phyloP scores from a whole-genome alignment of 2,797 vertebrate species.

The Anguilla megastoma region DNA sequence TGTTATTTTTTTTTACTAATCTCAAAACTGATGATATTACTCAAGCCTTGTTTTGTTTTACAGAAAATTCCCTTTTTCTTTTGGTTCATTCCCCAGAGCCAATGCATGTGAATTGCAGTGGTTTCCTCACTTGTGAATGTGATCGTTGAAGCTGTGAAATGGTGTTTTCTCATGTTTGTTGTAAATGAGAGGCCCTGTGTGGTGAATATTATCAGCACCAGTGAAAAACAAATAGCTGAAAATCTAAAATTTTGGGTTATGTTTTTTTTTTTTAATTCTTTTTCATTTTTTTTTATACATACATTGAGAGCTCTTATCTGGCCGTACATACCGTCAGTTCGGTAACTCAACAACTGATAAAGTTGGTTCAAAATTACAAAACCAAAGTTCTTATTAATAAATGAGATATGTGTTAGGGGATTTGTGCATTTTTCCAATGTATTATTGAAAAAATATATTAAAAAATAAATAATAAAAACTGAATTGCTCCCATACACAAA shows the following conservation, averaged over 20 bases:
- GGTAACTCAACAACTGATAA: not conserved
- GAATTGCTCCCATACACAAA: not conserved
- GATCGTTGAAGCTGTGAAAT: too few species aligned
- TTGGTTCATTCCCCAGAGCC: too few species aligned
- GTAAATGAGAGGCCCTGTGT: too few species aligned
- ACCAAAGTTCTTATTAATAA: not conserved
- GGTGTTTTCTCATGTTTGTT: too few species aligned
- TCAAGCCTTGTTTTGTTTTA: not conserved
- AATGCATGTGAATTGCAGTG: too few species aligned
- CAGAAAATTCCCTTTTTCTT: not conserved
- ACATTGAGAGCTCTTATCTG: too few species aligned
- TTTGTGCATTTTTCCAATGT: not conserved
- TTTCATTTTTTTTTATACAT: too few species aligned
- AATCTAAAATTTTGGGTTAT: too few species aligned
- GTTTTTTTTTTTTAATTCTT: too few species aligned
- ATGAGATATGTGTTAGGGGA: not conserved
- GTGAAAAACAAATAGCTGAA: too few species aligned
- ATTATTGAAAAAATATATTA: not conserved
- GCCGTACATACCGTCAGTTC: not conserved
- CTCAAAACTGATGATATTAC: not conserved
- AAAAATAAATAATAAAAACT: not conserved
- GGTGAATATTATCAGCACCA: too few species aligned
- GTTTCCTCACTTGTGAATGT: too few species aligned
- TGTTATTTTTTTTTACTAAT: not conserved
- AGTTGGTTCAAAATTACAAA: not conserved